phyloP scores from a whole-genome alignment of 2,888 invertebrate genomes.

The Chromoteleia sp. region DNA sequence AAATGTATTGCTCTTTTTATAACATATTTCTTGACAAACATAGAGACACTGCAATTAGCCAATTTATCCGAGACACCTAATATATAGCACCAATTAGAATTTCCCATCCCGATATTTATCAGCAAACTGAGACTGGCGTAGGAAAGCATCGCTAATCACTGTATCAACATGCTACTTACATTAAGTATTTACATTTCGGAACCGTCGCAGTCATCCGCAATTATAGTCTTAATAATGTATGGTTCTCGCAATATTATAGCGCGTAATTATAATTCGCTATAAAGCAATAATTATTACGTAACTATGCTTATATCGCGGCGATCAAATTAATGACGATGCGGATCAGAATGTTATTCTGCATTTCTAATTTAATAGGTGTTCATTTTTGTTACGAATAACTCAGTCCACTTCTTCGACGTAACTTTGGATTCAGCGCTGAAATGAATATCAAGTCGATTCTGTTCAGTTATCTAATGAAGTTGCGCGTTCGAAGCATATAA shows the following conservation, averaged over 20 bases:
- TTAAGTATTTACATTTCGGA: background rate
- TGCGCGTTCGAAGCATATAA: conserved; percentile 18
- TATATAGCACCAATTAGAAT: background rate
- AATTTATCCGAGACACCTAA: background rate
- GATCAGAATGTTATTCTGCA: conserved; percentile 14
- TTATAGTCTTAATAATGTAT: background rate
- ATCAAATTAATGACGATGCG: conserved; percentile 25
- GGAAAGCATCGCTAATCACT: background rate
- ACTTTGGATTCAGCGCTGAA: conserved; percentile 19
- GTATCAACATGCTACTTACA: conserved; percentile 3
- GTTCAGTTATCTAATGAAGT: conserved; percentile 45
- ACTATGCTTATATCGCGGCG: background rate
- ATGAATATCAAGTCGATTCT: conserved; percentile 40
- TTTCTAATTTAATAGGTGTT: conserved; percentile 34
- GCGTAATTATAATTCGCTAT: background rate
- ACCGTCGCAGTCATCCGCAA: background rate
- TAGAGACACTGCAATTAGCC: background rate
- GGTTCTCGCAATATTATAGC: background rate
- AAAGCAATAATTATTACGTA: background rate
- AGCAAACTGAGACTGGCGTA: background rate
- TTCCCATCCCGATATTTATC: background rate
- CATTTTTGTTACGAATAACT: conserved; percentile 19
- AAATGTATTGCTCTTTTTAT: background rate
- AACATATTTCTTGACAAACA: background rate
- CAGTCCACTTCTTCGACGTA: conserved; percentile 13